These are phyloP conservation scores for Cassiopea xamachana DNA, from an alignment of 30 jellyfish, hydroid and myxozoan species.

Conservation along the genomic window DNA sequence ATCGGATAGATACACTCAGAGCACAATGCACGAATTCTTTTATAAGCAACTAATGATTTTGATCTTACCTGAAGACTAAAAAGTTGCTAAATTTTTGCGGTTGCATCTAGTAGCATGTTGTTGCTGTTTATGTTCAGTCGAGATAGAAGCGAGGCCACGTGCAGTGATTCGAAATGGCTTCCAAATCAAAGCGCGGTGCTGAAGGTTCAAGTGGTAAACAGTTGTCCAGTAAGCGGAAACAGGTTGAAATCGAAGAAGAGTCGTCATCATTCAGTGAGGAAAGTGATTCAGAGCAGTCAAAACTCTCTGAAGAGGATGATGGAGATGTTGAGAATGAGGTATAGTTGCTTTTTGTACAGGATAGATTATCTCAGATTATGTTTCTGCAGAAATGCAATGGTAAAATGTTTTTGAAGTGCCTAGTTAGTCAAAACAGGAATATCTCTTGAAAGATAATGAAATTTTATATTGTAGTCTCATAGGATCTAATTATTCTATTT, in stretches of 20 bases:
- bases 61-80: too few species aligned
- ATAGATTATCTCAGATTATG: too few species aligned
- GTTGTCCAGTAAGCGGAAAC: not conserved
- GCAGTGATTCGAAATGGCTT: constrained; percentile 28
- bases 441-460: too few species aligned
- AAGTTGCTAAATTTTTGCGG: too few species aligned
- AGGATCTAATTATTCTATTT: too few species aligned
- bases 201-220: not conserved
- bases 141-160: constrained; percentile 14
- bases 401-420: too few species aligned
- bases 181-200: not conserved
- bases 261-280: constrained; percentile 7
- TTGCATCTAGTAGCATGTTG: not conserved
- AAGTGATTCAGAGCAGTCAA: constrained; percentile 18
- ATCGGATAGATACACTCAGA: too few species aligned
- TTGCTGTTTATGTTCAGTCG: not conserved
- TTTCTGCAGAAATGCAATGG: too few species aligned
- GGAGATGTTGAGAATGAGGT: constrained; percentile 12
- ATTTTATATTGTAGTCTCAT: too few species aligned
- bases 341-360: not conserved
- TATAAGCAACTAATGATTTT: too few species aligned
- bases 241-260: constrained; percentile 6
- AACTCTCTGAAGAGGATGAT: constrained; percentile 25
- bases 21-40: too few species aligned
- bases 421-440: too few species aligned